Evolutionary conservation across 1,140 invertebrate species (phyloP).

Genomic region (Coenobita brevimanus): DNA sequence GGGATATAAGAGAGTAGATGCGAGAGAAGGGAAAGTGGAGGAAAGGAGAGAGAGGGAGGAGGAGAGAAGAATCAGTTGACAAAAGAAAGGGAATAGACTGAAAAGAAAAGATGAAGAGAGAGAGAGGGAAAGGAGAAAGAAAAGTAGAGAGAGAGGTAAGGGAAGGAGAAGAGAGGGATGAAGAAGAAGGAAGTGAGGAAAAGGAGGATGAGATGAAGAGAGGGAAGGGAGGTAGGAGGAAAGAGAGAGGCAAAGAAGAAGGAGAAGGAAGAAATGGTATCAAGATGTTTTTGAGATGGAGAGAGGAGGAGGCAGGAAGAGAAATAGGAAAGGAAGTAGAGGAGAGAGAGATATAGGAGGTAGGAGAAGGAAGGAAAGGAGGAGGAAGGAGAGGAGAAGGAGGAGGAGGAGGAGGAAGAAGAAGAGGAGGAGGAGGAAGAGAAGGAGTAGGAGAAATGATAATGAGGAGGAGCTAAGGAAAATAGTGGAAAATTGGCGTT

Average conservation of each 20-base stretch:
- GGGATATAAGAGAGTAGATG: too few species aligned
- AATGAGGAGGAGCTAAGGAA: not conserved
- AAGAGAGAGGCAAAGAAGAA: not conserved
- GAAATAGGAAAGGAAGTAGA: not conserved
- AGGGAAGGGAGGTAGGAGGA: not conserved
- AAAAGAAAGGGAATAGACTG: too few species aligned
- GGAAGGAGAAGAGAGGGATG: too few species aligned
- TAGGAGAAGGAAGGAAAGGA: not conserved
- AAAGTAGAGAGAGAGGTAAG: not conserved
- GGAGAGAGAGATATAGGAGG: not conserved
- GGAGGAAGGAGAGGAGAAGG: not conserved
- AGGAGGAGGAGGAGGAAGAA: conserved; percentile 19
- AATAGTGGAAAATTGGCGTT: not conserved
- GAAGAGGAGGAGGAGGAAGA: not conserved
- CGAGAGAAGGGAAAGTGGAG: too few species aligned
- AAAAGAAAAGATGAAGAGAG: too few species aligned
- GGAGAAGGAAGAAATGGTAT: too few species aligned
- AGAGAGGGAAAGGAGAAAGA: too few species aligned
- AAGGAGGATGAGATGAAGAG: too few species aligned
- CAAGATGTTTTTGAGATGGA: too few species aligned
- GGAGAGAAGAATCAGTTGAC: too few species aligned
- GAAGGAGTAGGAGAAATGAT: not conserved
- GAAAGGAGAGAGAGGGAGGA: too few species aligned
- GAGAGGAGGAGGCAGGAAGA: not conserved
- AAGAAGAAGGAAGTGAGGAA: too few species aligned